phyloP scores from a whole-genome alignment of 2,113 vertebrate genomes.

The Myiopsitta monachus region DNA sequence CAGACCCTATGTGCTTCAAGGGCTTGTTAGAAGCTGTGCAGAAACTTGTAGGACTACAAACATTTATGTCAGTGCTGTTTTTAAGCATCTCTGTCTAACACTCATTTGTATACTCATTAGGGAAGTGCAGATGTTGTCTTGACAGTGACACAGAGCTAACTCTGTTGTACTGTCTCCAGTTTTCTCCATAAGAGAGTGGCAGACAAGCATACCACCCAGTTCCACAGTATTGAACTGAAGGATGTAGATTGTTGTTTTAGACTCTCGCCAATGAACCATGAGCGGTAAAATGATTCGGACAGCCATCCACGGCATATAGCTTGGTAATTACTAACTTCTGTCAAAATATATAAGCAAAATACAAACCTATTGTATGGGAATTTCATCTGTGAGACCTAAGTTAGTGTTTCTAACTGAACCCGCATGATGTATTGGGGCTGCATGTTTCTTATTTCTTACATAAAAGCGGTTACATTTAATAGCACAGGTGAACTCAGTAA shows the following conservation, averaged over 20 bases:
- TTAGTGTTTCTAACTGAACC: background rate
- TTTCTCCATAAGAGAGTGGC: background rate
- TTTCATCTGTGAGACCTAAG: background rate
- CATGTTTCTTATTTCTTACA: background rate
- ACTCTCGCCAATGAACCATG: background rate
- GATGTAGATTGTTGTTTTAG: background rate
- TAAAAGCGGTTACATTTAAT: background rate
- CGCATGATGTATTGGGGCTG: background rate
- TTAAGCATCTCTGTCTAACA: background rate
- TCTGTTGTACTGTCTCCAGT: background rate
- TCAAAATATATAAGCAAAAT: constrained; percentile 34
- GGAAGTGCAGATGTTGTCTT: background rate
- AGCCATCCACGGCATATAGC: background rate
- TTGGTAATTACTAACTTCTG: constrained; percentile 30
- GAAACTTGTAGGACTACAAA: background rate
- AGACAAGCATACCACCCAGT: background rate
- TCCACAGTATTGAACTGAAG: background rate
- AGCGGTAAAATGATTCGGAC: background rate
- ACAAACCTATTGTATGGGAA: background rate
- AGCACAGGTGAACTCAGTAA: background rate
- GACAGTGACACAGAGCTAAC: background rate
- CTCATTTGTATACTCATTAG: background rate
- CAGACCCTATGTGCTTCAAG: background rate
- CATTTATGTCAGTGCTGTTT: background rate
- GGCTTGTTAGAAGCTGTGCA: background rate